phyloP scores from a whole-genome alignment of 2,113 vertebrate species.

The Cyanistes caeruleus region DNA sequence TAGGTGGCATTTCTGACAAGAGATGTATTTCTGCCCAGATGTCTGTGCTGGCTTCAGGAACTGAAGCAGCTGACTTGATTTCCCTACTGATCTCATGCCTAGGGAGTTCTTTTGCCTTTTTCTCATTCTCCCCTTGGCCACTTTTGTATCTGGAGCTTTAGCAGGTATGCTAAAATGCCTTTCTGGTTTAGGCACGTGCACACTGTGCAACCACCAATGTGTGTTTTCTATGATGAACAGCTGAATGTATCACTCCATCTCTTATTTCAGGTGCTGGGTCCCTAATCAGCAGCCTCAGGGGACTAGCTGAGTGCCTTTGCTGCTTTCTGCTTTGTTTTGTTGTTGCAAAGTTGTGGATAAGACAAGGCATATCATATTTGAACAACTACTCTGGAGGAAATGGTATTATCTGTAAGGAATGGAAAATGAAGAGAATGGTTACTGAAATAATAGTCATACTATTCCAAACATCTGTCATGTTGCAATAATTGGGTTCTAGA shows the following conservation, averaged over 20 bases:
- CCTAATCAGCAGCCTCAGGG: not conserved
- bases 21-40: not conserved
- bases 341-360: not conserved
- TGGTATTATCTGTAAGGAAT: not conserved
- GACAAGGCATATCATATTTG: not conserved
- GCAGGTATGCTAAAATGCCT: not conserved
- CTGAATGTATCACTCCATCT: not conserved
- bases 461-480: not conserved
- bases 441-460: not conserved
- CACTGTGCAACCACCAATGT: not conserved
- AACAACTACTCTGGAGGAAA: not conserved
- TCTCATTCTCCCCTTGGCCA: not conserved
- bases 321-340: not conserved
- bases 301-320: not conserved
- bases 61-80: not conserved
- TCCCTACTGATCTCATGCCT: not conserved
- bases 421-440: not conserved
- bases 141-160: not conserved
- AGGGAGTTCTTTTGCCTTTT: not conserved
- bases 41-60: not conserved
- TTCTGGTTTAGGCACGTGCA: not conserved
- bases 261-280: not conserved
- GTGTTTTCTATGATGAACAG: not conserved
- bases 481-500: not conserved
- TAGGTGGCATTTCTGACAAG: not conserved